Evolutionary conservation across 2,113 vertebrate species (phyloP), one percentile per base, ranked within the genome.

Genomic region (Ascaphus truei): DNA sequence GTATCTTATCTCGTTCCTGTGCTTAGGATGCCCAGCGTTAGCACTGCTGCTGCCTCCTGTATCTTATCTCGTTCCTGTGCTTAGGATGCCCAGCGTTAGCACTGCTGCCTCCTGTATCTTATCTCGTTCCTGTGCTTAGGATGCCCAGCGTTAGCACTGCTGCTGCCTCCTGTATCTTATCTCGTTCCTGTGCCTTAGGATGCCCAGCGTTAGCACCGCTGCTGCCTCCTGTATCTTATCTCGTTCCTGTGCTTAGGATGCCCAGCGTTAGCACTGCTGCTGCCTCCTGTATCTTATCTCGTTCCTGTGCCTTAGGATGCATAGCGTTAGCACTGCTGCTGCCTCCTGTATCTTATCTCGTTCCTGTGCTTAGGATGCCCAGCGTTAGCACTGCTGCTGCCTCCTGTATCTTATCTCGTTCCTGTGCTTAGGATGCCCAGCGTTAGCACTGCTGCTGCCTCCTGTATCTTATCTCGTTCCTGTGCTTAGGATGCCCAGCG

Each of bases 31-130:
- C 57, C n/a, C 29, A 26, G 9, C 25, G 26, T 20, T 18, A 23
- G n/a, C 36, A 37, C 5, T 7, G 12, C 53, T 34, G 12, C 10
- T 7, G 3, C n/a, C 37, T 23, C 48, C 13, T 23, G 20, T 48
- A 58, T 68, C 65, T 50, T 58, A 68, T 68, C 65, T 59, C 29
- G 20, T 37, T 53, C 15, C 31, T 36, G 26, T 37, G 41, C 66
- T 59, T 68, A 68, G 29, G 52, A 48, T 27, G 52, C 57, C n/a
- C 29, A 26, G 9, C 25, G 26, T 20, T 18, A 23, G n/a, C 36
- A 37, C 5, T 7, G 12, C 53, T 34, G 12, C 10, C 4, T 23
- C 48, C 13, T 23, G 20, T 48, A 58, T 68, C 65, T 50, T 58
- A 68, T 68, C 65, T 59, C 29, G 20, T 37, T 53, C 15, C 31